Evolutionary conservation across 1,140 invertebrate species (phyloP).

Genomic region (Caerostris extrusa): DNA sequence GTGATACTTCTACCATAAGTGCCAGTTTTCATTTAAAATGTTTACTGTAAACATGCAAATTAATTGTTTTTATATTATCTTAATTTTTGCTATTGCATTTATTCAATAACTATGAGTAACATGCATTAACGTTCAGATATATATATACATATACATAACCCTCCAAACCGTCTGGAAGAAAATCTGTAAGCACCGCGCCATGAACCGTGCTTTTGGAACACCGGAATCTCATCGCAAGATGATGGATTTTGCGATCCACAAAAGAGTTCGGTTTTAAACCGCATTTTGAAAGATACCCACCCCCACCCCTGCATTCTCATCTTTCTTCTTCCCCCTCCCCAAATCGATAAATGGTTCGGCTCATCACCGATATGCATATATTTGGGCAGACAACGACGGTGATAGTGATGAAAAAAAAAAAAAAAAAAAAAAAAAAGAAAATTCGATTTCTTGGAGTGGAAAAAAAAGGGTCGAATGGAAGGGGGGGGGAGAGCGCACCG

Average conservation of each 20-base stretch:
- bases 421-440: neutral
- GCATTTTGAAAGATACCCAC: neutral
- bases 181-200: too few relatives aligned
- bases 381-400: neutral
- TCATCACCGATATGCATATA: slow-evolving; percentile 31
- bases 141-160: too few relatives aligned
- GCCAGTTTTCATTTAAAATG: too few relatives aligned
- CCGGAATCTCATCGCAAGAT: slow-evolving; percentile 24
- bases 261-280: slow-evolving; percentile 18
- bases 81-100: too few relatives aligned
- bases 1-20: too few relatives aligned
- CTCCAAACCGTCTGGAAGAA: too few relatives aligned
- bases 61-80: too few relatives aligned
- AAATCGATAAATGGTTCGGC: neutral
- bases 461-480: neutral
- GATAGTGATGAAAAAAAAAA: neutral
- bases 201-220: neutral
- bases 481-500: neutral
- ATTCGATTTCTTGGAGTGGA: slow-evolving; percentile 15
- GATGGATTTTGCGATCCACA: slow-evolving; percentile 21
- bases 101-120: too few relatives aligned
- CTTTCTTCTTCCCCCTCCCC: neutral
- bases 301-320: too few relatives aligned
- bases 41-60: too few relatives aligned
- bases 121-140: too few relatives aligned